These are phyloP conservation scores for Cygnus olor DNA, from an alignment of 2,797 vertebrate genomes.

Conservation along the genomic window DNA sequence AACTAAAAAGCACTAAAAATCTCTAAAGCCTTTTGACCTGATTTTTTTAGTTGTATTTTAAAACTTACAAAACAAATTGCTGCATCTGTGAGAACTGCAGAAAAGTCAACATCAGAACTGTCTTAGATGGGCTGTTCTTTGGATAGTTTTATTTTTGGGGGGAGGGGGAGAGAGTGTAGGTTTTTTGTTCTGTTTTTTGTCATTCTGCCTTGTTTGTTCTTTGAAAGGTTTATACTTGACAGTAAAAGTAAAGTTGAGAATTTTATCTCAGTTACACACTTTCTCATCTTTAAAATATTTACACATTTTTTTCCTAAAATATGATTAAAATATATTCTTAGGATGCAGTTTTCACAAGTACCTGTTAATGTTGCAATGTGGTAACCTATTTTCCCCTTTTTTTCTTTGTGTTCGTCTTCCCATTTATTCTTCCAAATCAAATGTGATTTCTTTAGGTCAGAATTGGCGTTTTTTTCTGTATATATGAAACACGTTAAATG, in stretches of 20 bases:
- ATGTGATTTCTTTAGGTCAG: neutral
- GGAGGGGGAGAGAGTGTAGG: too few relatives aligned
- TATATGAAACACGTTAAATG: neutral
- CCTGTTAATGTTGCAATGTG: neutral
- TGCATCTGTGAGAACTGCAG: neutral
- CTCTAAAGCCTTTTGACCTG: neutral
- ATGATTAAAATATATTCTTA: neutral
- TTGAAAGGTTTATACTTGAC: neutral
- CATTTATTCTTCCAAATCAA: neutral
- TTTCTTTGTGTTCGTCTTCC: neutral
- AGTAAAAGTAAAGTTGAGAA: neutral
- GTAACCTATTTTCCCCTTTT: neutral
- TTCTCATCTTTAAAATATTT: neutral
- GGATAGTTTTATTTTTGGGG: too few relatives aligned
- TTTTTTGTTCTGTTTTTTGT: neutral
- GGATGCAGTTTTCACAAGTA: neutral
- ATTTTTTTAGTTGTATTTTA: neutral
- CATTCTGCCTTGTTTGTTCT: neutral
- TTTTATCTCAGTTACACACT: neutral
- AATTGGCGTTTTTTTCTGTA: neutral
- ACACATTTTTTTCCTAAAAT: too few relatives aligned
- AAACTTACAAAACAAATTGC: neutral
- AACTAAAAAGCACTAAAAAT: neutral
- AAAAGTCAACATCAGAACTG: too few relatives aligned
- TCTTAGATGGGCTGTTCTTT: neutral